Evolutionary conservation across 2,888 invertebrate species (phyloP).

Genomic region (Sericinus montela): DNA sequence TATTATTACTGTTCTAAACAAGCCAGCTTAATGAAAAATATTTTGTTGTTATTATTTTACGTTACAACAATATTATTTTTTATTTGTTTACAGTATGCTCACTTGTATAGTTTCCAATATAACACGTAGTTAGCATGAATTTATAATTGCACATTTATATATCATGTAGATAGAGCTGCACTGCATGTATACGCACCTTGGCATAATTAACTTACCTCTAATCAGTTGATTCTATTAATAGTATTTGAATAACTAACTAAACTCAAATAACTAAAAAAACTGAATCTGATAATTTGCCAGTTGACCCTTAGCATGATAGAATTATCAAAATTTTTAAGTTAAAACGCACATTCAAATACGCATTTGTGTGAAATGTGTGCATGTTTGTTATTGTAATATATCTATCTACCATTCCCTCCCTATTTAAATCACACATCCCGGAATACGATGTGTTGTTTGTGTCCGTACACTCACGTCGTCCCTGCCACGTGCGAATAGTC

Average conservation of each 20-base stretch:
- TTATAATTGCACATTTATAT: conserved; percentile 28
- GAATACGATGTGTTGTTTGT: conserved; percentile 65
- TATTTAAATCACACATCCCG: conserved; percentile 34
- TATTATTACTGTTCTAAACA: no score
- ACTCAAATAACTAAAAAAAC: no score
- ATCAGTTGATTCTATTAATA: conserved; percentile 16
- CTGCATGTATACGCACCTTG: conserved; percentile 54
- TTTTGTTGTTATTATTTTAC: no score
- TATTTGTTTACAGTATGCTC: conserved; percentile 9
- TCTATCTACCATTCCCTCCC: background rate
- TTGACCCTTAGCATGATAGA: conserved; percentile 25
- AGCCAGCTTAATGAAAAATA: no score
- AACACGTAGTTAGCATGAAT: conserved; percentile 34
- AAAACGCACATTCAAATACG: background rate
- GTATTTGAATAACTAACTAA: conserved; percentile 28
- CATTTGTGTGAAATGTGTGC: conserved; percentile 4
- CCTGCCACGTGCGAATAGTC: background rate
- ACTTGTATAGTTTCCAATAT: conserved; percentile 7
- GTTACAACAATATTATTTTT: background rate
- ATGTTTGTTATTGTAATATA: conserved; percentile 10
- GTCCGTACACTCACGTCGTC: conserved; percentile 30
- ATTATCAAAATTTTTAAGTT: no score
- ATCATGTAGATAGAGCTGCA: conserved; percentile 48
- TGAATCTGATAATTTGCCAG: conserved; percentile 53
- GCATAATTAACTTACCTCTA: conserved; percentile 25